A percentile compares a stretch with the other conserved stretches of the same genome.
Evolutionary conservation across 2,113 vertebrate species (phyloP).

Genomic region (Trinectes maculatus): DNA sequence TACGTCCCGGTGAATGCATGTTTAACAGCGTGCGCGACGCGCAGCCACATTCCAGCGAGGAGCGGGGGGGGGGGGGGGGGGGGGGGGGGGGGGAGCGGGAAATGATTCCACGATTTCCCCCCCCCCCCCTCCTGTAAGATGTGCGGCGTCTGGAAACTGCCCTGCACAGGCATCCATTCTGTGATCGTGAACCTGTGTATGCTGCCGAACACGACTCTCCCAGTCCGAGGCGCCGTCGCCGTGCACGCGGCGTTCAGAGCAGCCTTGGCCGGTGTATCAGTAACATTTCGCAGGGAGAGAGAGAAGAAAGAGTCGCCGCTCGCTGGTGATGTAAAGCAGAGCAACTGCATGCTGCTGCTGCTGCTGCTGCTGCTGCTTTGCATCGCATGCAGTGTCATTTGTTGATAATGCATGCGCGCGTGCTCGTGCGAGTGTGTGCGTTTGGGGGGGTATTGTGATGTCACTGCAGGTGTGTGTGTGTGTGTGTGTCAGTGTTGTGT

Average conservation of each 20-base stretch:
- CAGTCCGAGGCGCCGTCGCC: slow-evolving; percentile 3
- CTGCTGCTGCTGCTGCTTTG: slow-evolving; percentile 68
- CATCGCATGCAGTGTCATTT: slow-evolving; percentile 67
- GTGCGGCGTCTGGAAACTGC: slow-evolving; percentile 45
- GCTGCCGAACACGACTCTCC: slow-evolving; percentile 54
- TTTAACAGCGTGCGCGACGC: slow-evolving; percentile 66
- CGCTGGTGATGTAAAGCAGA: slow-evolving; percentile 77
- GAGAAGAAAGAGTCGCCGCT: slow-evolving; percentile 76
- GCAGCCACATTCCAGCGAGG: slow-evolving; percentile 73
- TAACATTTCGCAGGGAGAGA: slow-evolving; percentile 73
- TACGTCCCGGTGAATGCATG: slow-evolving; percentile 61
- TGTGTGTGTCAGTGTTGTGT: slow-evolving; percentile 30
- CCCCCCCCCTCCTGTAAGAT: too few species aligned
- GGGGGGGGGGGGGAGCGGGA: slow-evolving; percentile 42
- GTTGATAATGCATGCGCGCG: slow-evolving; percentile 63
- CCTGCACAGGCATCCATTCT: slow-evolving; percentile 57
- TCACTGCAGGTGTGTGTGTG: not conserved
- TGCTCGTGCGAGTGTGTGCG: not conserved
- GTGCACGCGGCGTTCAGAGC: slow-evolving; percentile 50
- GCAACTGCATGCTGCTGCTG: slow-evolving; percentile 74
- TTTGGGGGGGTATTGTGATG: too few species aligned
- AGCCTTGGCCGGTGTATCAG: slow-evolving; percentile 72
- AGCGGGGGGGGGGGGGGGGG: slow-evolving; percentile 18
- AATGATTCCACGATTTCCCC: too few species aligned
- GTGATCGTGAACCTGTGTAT: slow-evolving; percentile 58